Evolutionary conservation across 2,888 invertebrate genomes (phyloP).

Genomic region (Phoenoteleia sp.): DNA sequence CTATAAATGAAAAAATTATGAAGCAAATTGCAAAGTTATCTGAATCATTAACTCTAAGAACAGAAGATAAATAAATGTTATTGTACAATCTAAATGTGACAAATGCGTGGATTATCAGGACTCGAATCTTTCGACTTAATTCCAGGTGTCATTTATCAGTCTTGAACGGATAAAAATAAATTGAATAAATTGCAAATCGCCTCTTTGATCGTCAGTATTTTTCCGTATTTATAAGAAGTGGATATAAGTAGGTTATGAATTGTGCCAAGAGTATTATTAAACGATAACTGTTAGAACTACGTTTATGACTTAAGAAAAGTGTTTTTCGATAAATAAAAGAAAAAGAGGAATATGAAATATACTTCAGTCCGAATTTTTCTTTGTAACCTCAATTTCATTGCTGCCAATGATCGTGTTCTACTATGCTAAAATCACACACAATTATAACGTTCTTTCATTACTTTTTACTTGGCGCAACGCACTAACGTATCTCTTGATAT

Average conservation of each 20-base stretch:
- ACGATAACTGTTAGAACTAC: constrained; percentile 56
- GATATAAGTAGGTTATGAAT: constrained; percentile 61
- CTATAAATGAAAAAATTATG: constrained; percentile 13
- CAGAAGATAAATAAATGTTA: constrained; percentile 38
- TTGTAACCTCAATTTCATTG: constrained; percentile 52
- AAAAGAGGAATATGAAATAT: constrained; percentile 5
- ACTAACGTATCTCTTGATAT: constrained; percentile 40
- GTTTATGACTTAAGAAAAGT: constrained; percentile 42
- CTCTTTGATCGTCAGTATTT: constrained; percentile 64
- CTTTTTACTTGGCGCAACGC: constrained; percentile 42
- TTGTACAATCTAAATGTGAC: constrained; percentile 44
- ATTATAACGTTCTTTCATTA: constrained; percentile 51
- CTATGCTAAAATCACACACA: constrained; percentile 41
- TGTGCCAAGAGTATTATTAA: constrained; percentile 70
- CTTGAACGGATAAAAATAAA: constrained; percentile 14
- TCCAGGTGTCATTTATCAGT: constrained; percentile 58
- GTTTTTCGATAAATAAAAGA: constrained; percentile 8
- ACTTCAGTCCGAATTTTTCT: constrained; percentile 39
- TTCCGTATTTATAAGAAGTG: constrained; percentile 66
- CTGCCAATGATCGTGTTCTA: constrained; percentile 58
- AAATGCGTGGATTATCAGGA: constrained; percentile 24
- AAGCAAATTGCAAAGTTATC: constrained; percentile 25
- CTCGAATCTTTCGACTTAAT: constrained; percentile 23
- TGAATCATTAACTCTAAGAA: constrained; percentile 22
- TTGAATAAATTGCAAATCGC: constrained; percentile 44